These are phyloP conservation scores for Protonemura montana DNA, from an alignment of 2,888 invertebrate species.

Conservation along the genomic window DNA sequence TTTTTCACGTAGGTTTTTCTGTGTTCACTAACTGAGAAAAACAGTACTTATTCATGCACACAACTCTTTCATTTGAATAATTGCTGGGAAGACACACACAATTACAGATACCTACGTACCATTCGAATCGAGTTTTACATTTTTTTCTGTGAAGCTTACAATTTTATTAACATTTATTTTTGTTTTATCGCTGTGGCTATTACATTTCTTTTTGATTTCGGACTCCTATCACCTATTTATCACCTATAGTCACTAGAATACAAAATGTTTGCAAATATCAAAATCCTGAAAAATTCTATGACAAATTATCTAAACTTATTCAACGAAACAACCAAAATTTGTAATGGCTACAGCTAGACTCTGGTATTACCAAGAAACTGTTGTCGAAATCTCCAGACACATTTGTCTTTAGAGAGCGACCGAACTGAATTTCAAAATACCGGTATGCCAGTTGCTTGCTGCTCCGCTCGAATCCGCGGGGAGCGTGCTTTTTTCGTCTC, in stretches of 20 bases:
- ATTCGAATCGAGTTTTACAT: too few relatives aligned
- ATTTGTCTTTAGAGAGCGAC: conserved; percentile 36
- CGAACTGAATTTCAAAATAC: conserved; percentile 41
- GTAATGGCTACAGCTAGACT: conserved; percentile 19
- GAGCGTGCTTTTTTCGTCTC: not conserved
- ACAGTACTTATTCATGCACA: too few relatives aligned
- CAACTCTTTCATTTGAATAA: too few relatives aligned
- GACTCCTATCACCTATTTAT: too few relatives aligned
- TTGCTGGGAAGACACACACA: too few relatives aligned
- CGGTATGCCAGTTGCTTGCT: conserved; percentile 34
- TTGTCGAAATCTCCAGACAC: conserved; percentile 38
- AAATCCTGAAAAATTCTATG: not conserved
- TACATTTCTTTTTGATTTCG: too few relatives aligned
- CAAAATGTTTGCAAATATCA: not conserved
- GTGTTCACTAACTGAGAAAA: too few relatives aligned
- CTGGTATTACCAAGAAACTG: conserved; percentile 29
- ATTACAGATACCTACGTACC: too few relatives aligned
- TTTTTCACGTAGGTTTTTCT: not conserved
- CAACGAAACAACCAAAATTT: conserved; percentile 12
- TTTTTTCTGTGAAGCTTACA: too few relatives aligned
- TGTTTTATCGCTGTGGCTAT: too few relatives aligned
- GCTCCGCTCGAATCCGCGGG: conserved; percentile 1
- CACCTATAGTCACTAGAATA: too few relatives aligned
- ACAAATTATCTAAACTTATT: not conserved
- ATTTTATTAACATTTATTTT: too few relatives aligned